These are phyloP conservation scores for Laterallus jamaicensis DNA, from an alignment of 2,113 vertebrate species.

Conservation along the genomic window DNA sequence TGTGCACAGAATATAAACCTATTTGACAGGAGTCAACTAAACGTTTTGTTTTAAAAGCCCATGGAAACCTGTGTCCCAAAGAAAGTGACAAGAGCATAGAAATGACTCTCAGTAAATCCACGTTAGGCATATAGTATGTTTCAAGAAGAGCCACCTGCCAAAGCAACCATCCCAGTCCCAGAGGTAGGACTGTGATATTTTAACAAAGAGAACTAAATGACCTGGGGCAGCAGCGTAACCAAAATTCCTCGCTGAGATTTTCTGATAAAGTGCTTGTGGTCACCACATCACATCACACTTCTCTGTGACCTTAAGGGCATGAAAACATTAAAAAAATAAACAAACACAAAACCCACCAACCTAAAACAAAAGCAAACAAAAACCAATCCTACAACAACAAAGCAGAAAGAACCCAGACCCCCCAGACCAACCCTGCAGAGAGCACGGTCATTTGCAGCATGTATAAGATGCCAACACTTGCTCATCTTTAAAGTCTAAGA, in stretches of 20 bases:
- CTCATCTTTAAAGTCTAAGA: neutral
- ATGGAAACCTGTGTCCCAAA: neutral
- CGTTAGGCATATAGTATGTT: neutral
- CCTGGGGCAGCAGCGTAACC: neutral
- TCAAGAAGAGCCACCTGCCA: slow-evolving; percentile 11
- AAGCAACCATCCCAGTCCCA: neutral
- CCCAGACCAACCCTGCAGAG: neutral
- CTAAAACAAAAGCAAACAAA: neutral
- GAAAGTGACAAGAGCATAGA: neutral
- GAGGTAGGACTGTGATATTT: neutral
- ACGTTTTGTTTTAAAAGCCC: neutral
- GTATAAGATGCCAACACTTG: neutral
- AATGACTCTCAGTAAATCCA: neutral
- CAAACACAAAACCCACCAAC: neutral
- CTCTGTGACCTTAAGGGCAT: neutral
- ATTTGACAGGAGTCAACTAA: neutral
- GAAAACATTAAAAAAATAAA: neutral
- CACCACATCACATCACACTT: neutral
- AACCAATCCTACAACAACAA: neutral
- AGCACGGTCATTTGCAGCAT: neutral
- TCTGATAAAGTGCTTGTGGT: neutral
- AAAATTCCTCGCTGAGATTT: neutral
- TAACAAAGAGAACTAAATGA: slow-evolving; percentile 2
- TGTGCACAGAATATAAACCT: neutral
- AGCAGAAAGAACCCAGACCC: neutral